Conservation (phyloP, 2,113 vertebrate genomes). For the Paradoxurus hermaphroditus region DNA sequence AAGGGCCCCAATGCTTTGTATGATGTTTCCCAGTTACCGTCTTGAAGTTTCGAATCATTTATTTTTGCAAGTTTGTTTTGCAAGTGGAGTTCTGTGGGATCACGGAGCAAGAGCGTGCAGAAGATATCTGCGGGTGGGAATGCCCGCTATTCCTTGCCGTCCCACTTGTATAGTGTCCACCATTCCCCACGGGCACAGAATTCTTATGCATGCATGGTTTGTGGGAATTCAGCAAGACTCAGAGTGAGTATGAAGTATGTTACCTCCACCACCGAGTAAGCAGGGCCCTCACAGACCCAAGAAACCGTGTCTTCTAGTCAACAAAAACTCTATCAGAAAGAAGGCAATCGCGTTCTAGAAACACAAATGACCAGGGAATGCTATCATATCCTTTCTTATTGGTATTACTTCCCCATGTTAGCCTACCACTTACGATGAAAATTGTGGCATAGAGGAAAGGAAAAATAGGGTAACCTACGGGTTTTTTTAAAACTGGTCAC, state of each 20-base stretch:
- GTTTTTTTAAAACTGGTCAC: not conserved
- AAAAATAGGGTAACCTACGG: not conserved
- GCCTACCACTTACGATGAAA: not conserved
- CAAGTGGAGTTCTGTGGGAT: not conserved
- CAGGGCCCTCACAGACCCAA: rapidly evolving
- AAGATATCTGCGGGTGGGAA: not conserved
- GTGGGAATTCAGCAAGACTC: not conserved
- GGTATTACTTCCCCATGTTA: not conserved
- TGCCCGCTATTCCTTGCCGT: not conserved
- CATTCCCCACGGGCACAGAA: not conserved
- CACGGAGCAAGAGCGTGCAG: not conserved
- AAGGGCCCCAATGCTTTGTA: not conserved
- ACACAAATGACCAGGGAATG: not conserved
- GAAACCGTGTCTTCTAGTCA: not conserved
- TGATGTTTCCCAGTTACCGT: not conserved
- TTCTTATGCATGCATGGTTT: rapidly evolving
- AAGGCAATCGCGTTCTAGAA: not conserved
- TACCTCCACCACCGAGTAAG: not conserved
- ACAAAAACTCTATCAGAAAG: not conserved
- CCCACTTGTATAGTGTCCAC: not conserved
- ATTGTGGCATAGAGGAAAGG: not conserved
- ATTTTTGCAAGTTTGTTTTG: not conserved
- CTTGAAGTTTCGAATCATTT: not conserved
- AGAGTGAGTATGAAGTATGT: not conserved
- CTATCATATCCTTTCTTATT: not conserved